Evolutionary conservation across 2,113 vertebrate species (phyloP).

Genomic region (Nothoprocta pentlandii): DNA sequence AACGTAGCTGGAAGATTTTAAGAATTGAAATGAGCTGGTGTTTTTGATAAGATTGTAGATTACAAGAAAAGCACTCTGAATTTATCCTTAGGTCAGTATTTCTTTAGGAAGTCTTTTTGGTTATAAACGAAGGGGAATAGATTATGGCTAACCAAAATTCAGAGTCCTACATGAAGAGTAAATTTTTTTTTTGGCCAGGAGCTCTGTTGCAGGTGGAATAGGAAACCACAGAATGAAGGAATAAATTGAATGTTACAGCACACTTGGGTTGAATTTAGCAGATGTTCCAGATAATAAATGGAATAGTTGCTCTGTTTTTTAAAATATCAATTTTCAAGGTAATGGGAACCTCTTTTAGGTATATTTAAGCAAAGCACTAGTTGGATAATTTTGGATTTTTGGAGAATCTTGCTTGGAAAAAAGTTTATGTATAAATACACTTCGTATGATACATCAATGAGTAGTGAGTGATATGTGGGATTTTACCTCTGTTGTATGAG

Average conservation of each 20-base stretch:
- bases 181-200: not conserved
- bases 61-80: not conserved
- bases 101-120: not conserved
- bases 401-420: not conserved
- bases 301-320: not conserved
- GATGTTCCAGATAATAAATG: not conserved
- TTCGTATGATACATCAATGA: not conserved
- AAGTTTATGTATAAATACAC: not conserved
- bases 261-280: not conserved
- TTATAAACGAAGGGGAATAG: not conserved
- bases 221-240: not conserved
- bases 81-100: not conserved
- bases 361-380: not conserved
- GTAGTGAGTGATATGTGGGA: not conserved
- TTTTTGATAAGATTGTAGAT: not conserved
- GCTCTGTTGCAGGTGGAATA: not conserved
- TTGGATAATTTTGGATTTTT: not conserved
- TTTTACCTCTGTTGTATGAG: not conserved
- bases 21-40: not conserved
- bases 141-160: not conserved
- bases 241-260: not conserved
- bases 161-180: not conserved
- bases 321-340: not conserved
- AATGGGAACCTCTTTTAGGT: not conserved
- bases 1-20: not conserved